Evolutionary conservation across 2,797 vertebrate genomes (phyloP).

Genomic region (Amphiprion clarkii): DNA sequence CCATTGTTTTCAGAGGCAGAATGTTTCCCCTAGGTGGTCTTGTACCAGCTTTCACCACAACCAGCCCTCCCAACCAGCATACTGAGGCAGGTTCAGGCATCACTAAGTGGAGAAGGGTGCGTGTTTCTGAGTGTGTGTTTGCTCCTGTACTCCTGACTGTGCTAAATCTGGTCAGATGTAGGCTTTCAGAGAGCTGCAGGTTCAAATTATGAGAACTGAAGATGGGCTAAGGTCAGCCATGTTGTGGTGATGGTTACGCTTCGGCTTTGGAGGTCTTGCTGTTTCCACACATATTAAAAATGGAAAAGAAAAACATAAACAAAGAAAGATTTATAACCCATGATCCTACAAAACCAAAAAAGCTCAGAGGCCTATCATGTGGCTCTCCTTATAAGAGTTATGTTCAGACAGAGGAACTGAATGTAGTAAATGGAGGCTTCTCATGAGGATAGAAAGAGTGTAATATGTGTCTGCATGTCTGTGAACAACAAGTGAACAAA

Average conservation of each 20-base stretch:
- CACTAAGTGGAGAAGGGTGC: constrained; percentile 25
- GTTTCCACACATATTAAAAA: constrained; percentile 2
- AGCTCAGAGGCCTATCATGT: constrained; percentile 14
- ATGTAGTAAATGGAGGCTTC: constrained; percentile 5
- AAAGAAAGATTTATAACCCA: constrained; percentile 24
- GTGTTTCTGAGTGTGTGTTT: constrained; percentile 8
- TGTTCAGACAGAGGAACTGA: constrained; percentile 12
- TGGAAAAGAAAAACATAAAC: not conserved
- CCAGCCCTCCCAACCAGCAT: constrained; percentile 27
- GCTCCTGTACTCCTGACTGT: constrained; percentile 23
- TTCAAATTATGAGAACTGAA: not conserved
- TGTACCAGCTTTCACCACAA: constrained; percentile 53
- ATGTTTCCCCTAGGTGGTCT: constrained; percentile 60
- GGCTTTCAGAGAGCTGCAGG: constrained; percentile 12
- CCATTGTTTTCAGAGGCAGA: constrained; percentile 63
- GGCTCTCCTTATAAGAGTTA: constrained; percentile 15
- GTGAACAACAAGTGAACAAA: not conserved
- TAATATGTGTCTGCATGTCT: not conserved
- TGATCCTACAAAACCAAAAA: not conserved
- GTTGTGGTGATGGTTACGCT: constrained; percentile 1
- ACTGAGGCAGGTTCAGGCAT: constrained; percentile 63
- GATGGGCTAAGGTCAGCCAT: not conserved
- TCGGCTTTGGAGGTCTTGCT: not conserved
- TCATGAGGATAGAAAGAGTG: not conserved
- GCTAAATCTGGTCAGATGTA: constrained; percentile 20